phyloP scores from a whole-genome alignment of 2,888 invertebrate genomes.

The Brachyopa scutellaris region DNA sequence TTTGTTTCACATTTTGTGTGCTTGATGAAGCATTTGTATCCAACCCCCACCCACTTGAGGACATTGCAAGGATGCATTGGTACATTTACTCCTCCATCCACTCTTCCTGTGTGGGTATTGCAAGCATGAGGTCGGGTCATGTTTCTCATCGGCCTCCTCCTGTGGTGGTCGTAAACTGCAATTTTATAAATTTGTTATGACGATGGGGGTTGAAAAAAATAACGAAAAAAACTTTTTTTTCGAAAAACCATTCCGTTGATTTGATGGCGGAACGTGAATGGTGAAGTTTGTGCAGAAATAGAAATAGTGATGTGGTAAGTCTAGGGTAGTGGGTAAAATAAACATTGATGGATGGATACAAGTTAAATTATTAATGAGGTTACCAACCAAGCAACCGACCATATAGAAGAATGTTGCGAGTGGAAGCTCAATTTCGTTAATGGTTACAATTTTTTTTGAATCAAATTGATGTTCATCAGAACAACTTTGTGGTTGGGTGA shows the following conservation, averaged over 20 bases:
- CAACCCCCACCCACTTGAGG: constrained; percentile 16
- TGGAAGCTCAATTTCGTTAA: constrained; percentile 56
- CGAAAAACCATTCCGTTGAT: constrained; percentile 68
- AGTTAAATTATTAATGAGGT: constrained; percentile 68
- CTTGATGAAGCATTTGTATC: constrained; percentile 54
- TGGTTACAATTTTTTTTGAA: constrained; percentile 31
- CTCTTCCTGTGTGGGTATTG: constrained; percentile 23
- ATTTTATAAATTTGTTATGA: constrained; percentile 72
- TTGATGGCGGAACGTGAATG: constrained; percentile 54
- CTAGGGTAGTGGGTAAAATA: constrained; percentile 28
- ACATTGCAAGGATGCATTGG: constrained; percentile 54
- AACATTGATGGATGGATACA: constrained; percentile 64
- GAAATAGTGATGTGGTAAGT: constrained; percentile 40
- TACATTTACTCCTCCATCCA: too few species aligned
- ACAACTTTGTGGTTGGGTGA: neutral
- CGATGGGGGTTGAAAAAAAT: neutral
- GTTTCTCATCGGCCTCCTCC: constrained; percentile 36
- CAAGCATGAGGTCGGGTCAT: constrained; percentile 36
- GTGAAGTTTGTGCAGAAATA: constrained; percentile 39
- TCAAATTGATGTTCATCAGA: constrained; percentile 8
- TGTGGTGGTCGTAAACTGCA: constrained; percentile 66
- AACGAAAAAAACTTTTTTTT: constrained; percentile 25
- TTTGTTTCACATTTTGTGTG: constrained; percentile 57
- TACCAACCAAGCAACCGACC: too few species aligned
- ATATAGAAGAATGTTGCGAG: constrained; percentile 28